Evolutionary conservation across 2,888 invertebrate genomes (phyloP).

Genomic region (Ormyrus rosae): DNA sequence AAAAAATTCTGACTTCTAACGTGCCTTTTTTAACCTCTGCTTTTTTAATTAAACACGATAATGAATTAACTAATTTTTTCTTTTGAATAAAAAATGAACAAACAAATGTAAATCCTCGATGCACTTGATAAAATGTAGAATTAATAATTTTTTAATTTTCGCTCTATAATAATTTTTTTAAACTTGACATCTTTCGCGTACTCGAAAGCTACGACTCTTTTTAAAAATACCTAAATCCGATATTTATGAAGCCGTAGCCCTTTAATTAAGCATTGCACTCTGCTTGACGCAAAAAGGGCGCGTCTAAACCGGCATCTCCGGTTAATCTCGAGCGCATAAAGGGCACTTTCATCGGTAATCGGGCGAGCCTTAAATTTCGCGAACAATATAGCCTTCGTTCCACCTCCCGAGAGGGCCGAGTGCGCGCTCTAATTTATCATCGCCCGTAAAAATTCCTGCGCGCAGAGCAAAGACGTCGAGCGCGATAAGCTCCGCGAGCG

Average conservation of each 20-base stretch:
- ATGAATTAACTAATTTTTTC: too few relatives aligned
- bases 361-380: slow-evolving; percentile 40
- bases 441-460: slow-evolving; percentile 45
- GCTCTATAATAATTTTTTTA: too few relatives aligned
- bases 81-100: too few relatives aligned
- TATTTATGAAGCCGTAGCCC: not conserved
- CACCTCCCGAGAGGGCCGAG: slow-evolving; percentile 32
- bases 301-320: not conserved
- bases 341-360: not conserved
- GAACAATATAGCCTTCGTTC: slow-evolving; percentile 5
- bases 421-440: slow-evolving; percentile 51
- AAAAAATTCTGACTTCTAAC: too few relatives aligned
- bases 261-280: not conserved
- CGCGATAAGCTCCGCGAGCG: slow-evolving; percentile 14
- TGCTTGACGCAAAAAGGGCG: not conserved
- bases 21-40: too few relatives aligned
- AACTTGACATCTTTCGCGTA: too few relatives aligned
- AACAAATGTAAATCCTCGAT: too few relatives aligned
- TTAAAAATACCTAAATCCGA: too few relatives aligned
- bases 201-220: too few relatives aligned
- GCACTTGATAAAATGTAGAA: too few relatives aligned
- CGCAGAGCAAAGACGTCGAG: not conserved
- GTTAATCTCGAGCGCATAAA: slow-evolving; percentile 19
- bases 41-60: too few relatives aligned
- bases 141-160: too few relatives aligned